Evolutionary conservation across 2,888 invertebrate species (phyloP), one percentile per base, ranked within the genome.

Genomic region (Andrena camellia): DNA sequence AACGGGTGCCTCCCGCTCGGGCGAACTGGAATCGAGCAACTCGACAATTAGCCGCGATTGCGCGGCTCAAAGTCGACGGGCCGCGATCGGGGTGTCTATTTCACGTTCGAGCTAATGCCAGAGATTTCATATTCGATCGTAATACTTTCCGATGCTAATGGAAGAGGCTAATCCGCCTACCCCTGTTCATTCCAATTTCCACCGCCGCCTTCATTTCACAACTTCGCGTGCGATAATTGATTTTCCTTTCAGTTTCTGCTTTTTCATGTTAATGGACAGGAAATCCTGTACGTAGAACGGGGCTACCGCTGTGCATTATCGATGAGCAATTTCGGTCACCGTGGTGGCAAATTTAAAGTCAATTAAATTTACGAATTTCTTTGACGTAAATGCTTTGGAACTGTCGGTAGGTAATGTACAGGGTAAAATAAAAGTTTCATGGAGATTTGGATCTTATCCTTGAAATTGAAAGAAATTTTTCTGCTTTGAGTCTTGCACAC

Each of bases 71-170:
- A 23, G 35, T 31, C 52, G 35, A 77, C 48, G 26, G 29, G 23
- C 50, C 50, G 13, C 35, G 23, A 59, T 42, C 13, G 10, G 71
- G 60, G 73, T n/a, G 52, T 17, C 59, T 50, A 75, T 74, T 35
- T 60, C 59, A 13, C 17, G 29, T 26, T 50, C 64, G 10, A 76
- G 68, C 60, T 62, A 69, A 20, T 62, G 29, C 13, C 31, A 31
- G 35, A 31, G 23, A 48, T 59, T 78, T 54, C 63, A 78, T 80
- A 81, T 83, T 79, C 66, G 63, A 76, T 68, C 57, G 79, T 42
- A 62, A 73, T 78, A 75, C 71, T 77, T 81, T 59, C 59, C 69
- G 33, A 59, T 70, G 67, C 78, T 87, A 87, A 87, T 87, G 88
- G 86, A 73, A 35, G 67, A 54, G 70, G 81, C 79, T 87, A 88